phyloP scores from a whole-genome alignment of 2,797 vertebrate species.

The Denticeps clupeoides region DNA sequence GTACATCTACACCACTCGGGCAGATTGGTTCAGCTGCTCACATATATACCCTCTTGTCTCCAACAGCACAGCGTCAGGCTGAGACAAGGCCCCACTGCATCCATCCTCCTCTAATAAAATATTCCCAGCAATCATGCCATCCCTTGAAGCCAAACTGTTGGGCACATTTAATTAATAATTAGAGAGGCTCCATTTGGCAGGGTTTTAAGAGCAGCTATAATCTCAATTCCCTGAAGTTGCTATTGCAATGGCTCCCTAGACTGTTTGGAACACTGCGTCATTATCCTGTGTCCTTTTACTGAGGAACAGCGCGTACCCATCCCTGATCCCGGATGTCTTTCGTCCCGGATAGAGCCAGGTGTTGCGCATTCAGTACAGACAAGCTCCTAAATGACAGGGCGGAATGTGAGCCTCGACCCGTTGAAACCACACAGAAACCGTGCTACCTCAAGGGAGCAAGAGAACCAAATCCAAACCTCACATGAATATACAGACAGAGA shows the following conservation, averaged over 20 bases:
- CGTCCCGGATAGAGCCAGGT: background rate
- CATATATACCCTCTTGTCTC: background rate
- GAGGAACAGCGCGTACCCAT: background rate
- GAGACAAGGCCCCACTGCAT: background rate
- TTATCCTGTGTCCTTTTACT: slow-evolving; percentile 7
- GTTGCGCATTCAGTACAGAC: background rate
- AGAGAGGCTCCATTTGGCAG: slow-evolving; percentile 26
- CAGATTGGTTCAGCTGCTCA: too few relatives aligned
- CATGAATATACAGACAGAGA: too few relatives aligned
- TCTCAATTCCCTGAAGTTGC: slow-evolving; percentile 17
- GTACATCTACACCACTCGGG: too few relatives aligned
- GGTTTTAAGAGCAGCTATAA: slow-evolving; percentile 19
- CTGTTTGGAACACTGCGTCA: slow-evolving; percentile 13
- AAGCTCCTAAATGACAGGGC: too few relatives aligned
- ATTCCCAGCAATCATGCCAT: slow-evolving; percentile 21
- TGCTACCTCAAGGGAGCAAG: too few relatives aligned
- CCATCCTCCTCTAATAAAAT: slow-evolving; percentile 13
- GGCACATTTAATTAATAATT: slow-evolving; percentile 31
- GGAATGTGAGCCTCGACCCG: too few relatives aligned
- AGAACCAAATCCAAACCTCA: too few relatives aligned
- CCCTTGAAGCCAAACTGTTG: slow-evolving; percentile 23
- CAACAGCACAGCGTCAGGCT: background rate
- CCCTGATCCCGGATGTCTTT: background rate
- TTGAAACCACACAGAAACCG: too few relatives aligned
- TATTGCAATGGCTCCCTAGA: slow-evolving; percentile 11